phyloP scores from a whole-genome alignment of 2,113 vertebrate genomes.

The Odontophorus gujanensis region DNA sequence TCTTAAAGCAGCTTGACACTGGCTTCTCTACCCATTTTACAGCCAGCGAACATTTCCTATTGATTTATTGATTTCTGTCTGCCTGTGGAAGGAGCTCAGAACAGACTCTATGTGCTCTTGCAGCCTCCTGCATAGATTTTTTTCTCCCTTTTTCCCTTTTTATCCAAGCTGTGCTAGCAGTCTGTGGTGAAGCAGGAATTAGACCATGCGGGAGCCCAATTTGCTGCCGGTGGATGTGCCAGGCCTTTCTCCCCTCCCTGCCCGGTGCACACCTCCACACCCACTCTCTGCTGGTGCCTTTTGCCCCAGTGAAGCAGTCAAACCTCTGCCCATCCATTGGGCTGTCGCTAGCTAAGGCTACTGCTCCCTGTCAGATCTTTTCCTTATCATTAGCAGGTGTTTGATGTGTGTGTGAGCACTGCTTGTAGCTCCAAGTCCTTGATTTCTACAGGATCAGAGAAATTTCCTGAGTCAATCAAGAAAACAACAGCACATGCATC shows the following conservation, averaged over 20 bases:
- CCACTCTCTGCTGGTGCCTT: neutral
- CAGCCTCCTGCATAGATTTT: constrained; percentile 88
- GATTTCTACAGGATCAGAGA: neutral
- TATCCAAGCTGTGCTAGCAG: constrained; percentile 80
- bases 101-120: constrained; percentile 88
- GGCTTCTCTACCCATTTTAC: constrained; percentile 92
- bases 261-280: neutral
- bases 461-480: constrained; percentile 33
- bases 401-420: constrained; percentile 21
- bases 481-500: fast-evolving
- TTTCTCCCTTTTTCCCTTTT: constrained; percentile 84
- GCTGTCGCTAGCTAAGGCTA: neutral
- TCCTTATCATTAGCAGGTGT: constrained; percentile 17
- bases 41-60: constrained; percentile 96
- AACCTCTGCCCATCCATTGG: neutral
- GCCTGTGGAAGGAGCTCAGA: constrained; percentile 89
- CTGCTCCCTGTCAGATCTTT: neutral
- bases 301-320: constrained; percentile 1
- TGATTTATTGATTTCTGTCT: constrained; percentile 98
- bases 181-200: constrained; percentile 87
- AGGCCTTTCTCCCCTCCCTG: constrained; percentile 77
- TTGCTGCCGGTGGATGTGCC: constrained; percentile 77
- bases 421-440: neutral
- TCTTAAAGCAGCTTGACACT: constrained; percentile 90
- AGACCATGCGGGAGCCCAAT: constrained; percentile 89